Evolutionary conservation across 2,113 vertebrate species (phyloP).

Genomic region (Pomatostomus ruficeps): DNA sequence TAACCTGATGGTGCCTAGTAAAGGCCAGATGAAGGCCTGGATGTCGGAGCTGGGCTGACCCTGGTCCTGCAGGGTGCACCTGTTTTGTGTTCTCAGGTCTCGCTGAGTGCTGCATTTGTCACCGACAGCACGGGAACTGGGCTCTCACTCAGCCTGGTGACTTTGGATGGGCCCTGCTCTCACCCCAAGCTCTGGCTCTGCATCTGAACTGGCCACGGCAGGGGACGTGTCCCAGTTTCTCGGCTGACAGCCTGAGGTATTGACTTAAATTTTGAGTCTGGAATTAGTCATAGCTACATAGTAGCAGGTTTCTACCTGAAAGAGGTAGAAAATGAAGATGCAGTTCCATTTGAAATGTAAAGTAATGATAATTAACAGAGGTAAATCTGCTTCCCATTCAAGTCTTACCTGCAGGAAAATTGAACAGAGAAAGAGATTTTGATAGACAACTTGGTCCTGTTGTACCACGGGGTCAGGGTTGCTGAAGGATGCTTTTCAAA

Average conservation of each 20-base stretch:
- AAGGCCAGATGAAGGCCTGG: neutral
- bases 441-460: neutral
- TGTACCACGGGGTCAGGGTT: neutral
- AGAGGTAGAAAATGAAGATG: neutral
- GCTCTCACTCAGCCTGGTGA: accelerated
- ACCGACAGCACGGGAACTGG: accelerated
- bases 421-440: neutral
- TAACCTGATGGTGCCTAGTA: neutral
- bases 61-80: neutral
- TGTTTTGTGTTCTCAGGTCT: neutral
- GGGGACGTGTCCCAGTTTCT: neutral
- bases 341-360: neutral
- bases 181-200: neutral
- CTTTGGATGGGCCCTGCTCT: neutral
- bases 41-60: neutral
- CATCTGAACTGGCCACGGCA: neutral
- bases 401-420: neutral
- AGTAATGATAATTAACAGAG: neutral
- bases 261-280: neutral
- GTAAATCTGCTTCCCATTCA: neutral
- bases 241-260: neutral
- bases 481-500: neutral
- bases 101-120: neutral
- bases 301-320: neutral
- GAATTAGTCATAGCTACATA: neutral